These are phyloP conservation scores for Omphaloscelis lunosa DNA, from an alignment of 2,888 invertebrate species.

Conservation along the genomic window DNA sequence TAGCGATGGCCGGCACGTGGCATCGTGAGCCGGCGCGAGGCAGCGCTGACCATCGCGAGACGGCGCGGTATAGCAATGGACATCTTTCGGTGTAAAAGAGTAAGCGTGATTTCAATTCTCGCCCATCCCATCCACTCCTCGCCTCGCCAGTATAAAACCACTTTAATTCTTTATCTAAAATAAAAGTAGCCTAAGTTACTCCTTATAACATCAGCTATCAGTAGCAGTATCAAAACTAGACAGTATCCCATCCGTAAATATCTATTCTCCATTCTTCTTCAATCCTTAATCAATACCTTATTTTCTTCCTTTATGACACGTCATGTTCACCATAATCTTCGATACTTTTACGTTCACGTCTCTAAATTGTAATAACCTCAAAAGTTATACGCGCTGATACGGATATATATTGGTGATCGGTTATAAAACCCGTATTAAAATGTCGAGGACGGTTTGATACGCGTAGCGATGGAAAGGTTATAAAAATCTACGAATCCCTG, in stretches of 20 bases:
- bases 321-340: background rate
- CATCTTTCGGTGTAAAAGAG: too few relatives aligned
- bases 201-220: too few relatives aligned
- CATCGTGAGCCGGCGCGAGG: too few relatives aligned
- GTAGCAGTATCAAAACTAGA: background rate
- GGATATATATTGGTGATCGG: conserved; percentile 62
- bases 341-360: conserved; percentile 45
- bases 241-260: background rate
- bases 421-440: conserved; percentile 66
- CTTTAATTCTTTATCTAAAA: too few relatives aligned
- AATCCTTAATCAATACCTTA: too few relatives aligned
- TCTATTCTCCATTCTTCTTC: background rate
- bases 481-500: conserved; percentile 43
- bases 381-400: conserved; percentile 62
- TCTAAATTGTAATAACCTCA: conserved; percentile 66
- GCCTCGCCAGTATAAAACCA: too few relatives aligned
- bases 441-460: conserved; percentile 43
- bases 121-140: too few relatives aligned
- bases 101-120: too few relatives aligned
- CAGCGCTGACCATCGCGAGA: too few relatives aligned
- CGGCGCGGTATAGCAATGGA: too few relatives aligned
- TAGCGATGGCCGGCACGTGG: too few relatives aligned
- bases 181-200: too few relatives aligned
- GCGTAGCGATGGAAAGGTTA: conserved; percentile 13
- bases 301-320: background rate